Evolutionary conservation across 2,888 invertebrate genomes (phyloP).

Genomic region (Neelides folsomi): DNA sequence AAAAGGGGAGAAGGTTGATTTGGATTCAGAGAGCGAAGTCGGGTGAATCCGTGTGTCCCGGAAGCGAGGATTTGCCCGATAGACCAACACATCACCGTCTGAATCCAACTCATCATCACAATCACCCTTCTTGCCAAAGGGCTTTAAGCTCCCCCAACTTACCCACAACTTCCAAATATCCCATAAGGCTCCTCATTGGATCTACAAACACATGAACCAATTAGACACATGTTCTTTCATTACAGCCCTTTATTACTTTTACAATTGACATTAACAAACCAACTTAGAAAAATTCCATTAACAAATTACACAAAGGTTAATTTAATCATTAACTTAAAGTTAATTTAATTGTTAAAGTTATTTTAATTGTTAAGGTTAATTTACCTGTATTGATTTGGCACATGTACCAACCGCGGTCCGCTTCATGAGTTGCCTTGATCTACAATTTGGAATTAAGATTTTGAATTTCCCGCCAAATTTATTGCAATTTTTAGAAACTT

Average conservation of each 20-base stretch:
- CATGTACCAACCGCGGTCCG: conserved; percentile 83
- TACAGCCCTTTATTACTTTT: too few relatives aligned
- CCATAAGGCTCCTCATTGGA: conserved; percentile 51
- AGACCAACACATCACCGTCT: conserved; percentile 9
- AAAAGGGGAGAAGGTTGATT: background rate
- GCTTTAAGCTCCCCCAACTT: conserved; percentile 39
- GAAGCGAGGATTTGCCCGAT: conserved; percentile 28
- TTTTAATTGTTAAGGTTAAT: background rate
- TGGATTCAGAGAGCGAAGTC: conserved; percentile 1
- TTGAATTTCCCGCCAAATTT: too few relatives aligned
- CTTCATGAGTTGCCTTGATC: conserved; percentile 68
- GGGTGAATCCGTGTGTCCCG: conserved; percentile 21
- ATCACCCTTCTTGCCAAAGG: conserved; percentile 1
- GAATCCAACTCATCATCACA: background rate
- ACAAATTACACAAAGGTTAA: too few relatives aligned
- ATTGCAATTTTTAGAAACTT: too few relatives aligned
- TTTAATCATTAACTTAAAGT: too few relatives aligned
- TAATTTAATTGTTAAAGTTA: too few relatives aligned
- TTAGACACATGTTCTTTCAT: too few relatives aligned
- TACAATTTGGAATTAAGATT: conserved; percentile 3
- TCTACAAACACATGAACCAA: background rate
- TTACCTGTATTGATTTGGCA: conserved; percentile 69
- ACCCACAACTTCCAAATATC: conserved; percentile 84
- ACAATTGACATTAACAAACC: too few relatives aligned
- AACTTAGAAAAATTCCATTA: too few relatives aligned